Base-by-base conservation (phyloP, 2,113 vertebrate genomes). In the Marmota flaviventris region DNA sequence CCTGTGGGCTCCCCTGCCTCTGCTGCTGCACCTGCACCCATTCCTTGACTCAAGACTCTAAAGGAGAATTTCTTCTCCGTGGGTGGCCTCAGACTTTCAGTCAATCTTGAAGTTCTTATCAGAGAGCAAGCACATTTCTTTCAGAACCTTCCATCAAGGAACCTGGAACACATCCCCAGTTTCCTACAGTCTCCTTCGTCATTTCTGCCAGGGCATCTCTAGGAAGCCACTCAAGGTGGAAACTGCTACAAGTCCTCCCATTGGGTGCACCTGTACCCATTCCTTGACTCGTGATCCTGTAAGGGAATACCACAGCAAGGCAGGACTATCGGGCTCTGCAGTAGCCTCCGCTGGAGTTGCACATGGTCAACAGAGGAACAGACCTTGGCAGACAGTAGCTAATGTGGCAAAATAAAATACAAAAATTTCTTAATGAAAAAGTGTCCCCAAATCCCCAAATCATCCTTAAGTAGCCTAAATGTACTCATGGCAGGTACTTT, bases 391-490 rank as follows among this genome's bases (percentile, higher is more conserved):
- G 70, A 65, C 56, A 48, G 4, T 4, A 29, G 27, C 25, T n/a
- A 25, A 86, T 65, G n/a, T 1, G 63, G 83, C 4, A 86, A 42
- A 72, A 79, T 61, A 42, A 42, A 42, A 42, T 42, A 42, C 42
- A 42, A 42, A 42, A 42, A 75, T 75, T 83, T 92, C 34, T 85
- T 83, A 83, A 89, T 94, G 82, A 88, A 94, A 92, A 70, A 45
- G 37, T 73, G 25, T 81, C 51, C 53, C 69, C 45, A 61, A 92
- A 81, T 77, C 24, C 61, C 88, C 1, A 58, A 72, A 45, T 91
- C 82, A 56, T 88, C 17, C n/a, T 70, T 58, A 67, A 78, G 39
- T 5, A 93, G 69, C 42, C 82, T 61, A 87, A 84, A 82, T n/a
- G 22, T 84, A 58, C 88, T 42, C 39, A 65, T 42, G 12, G 42